Evolutionary conservation across 2,888 invertebrate genomes (phyloP).

Genomic region (Papilio elwesi): DNA sequence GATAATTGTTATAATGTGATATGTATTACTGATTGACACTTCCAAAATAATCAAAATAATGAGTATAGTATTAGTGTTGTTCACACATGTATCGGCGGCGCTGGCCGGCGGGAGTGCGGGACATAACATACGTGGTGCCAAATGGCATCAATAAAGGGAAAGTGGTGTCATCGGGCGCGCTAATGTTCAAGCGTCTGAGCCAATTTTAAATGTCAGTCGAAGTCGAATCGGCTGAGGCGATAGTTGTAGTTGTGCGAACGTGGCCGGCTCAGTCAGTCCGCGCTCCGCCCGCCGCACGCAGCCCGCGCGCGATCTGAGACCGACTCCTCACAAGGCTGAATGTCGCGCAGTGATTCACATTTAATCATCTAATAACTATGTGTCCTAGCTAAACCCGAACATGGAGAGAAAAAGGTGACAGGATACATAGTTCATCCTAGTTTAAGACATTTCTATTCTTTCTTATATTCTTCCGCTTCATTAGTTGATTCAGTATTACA

Average conservation of each 20-base stretch:
- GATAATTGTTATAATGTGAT: too few species aligned
- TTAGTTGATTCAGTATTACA: too few species aligned
- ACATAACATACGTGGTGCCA: neutral
- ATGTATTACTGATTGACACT: too few species aligned
- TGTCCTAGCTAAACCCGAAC: slow-evolving; percentile 39
- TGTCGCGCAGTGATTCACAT: neutral
- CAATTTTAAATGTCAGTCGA: slow-evolving; percentile 84
- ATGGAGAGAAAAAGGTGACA: slow-evolving; percentile 82
- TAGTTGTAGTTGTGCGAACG: slow-evolving; percentile 74
- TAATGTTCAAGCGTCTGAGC: slow-evolving; percentile 70
- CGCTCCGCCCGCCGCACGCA: slow-evolving; percentile 59
- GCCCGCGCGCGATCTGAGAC: neutral
- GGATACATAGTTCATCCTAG: slow-evolving; percentile 17
- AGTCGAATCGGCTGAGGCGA: too few species aligned
- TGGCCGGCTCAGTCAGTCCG: slow-evolving; percentile 48
- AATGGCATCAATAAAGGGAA: slow-evolving; percentile 11
- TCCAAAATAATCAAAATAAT: too few species aligned
- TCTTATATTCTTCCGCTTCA: neutral
- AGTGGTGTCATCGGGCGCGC: slow-evolving; percentile 42
- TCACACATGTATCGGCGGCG: too few species aligned
- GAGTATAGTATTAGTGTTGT: too few species aligned
- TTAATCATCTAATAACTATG: slow-evolving; percentile 6
- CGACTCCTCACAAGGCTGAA: neutral
- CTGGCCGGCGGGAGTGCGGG: too few species aligned
- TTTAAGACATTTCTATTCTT: neutral